Base-by-base conservation (phyloP, 2,113 vertebrate genomes). In the Thalassoma bifasciatum region DNA sequence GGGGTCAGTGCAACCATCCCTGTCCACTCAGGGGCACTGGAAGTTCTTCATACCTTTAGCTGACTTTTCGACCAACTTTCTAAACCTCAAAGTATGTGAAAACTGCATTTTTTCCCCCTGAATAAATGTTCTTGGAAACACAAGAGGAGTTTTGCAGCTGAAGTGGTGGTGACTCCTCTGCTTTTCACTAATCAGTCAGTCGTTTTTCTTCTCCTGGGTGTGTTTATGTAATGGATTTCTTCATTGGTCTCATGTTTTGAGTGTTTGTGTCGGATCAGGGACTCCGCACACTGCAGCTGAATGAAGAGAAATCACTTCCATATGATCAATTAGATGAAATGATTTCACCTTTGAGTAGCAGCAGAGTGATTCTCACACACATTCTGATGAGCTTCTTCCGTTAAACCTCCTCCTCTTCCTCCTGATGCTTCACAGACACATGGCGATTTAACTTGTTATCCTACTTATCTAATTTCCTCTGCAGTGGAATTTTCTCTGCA, bases 251-350 rank as follows among this genome's bases (percentile, higher is more conserved):
- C 17, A 30, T 36, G 10, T 47, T 37, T 64, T 73, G 16, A 63
- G 24, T 30, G 38, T 1, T 7, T 23, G 37, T 22, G 2, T 64
- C 49, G 52, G 50, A 26, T 44, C 50, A 46, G 58, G 6, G 34
- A 17, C 22, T 23, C 19, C 6, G 26, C 5, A 4, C 1, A 2
- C 37, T n/a, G 49, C 10, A 2, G 40, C 38, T 10, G 8, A 30
- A 63, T 62, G 21, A 74, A 58, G 56, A 19, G 8, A 19, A 34
- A 52, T 63, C 21, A 52, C 37, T 78, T 78, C 59, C 73, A 65
- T 70, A 53, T 59, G 59, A 84, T 77, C 69, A 62, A 71, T 79
- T 72, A 65, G 52, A 59, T 59, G 5, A 44, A 49, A 44, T 50
- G 2, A 22, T 42, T 56, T 50, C 5, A 46, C 13, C 64, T 72